Conservation (phyloP, 2,888 invertebrate species). For the Amiota mariae region DNA sequence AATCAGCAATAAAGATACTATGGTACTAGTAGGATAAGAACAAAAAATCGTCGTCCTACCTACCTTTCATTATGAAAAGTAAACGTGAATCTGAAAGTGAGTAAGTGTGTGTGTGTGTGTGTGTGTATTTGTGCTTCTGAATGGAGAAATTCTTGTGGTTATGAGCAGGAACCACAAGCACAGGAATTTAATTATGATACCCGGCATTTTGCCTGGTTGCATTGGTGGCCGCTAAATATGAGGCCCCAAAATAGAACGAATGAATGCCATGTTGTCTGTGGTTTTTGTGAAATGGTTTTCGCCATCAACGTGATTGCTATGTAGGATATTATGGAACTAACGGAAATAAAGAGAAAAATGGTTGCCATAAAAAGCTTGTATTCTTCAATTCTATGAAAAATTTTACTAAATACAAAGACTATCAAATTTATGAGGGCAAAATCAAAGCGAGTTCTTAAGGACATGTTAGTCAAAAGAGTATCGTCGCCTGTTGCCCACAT, state of each 20-base stretch:
- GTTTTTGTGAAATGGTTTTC: background rate
- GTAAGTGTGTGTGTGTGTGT: background rate
- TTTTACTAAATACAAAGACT: too few relatives aligned
- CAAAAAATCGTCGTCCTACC: background rate
- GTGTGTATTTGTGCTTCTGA: background rate
- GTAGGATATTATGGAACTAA: too few relatives aligned
- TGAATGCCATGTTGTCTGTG: background rate
- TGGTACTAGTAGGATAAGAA: background rate
- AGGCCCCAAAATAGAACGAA: background rate
- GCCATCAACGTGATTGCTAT: too few relatives aligned
- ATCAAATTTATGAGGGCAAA: too few relatives aligned
- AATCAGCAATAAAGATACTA: slow-evolving; percentile 10
- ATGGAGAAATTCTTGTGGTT: slow-evolving; percentile 8
- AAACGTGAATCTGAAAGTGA: background rate
- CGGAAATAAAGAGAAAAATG: too few relatives aligned
- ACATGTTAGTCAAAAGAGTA: too few relatives aligned
- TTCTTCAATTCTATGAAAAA: too few relatives aligned
- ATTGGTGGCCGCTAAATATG: background rate
- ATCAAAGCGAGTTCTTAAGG: too few relatives aligned
- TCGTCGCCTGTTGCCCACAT: too few relatives aligned
- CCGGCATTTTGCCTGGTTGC: background rate
- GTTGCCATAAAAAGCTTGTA: too few relatives aligned
- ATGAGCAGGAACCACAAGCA: background rate
- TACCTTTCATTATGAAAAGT: background rate
- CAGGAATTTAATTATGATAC: slow-evolving; percentile 15